These are phyloP conservation scores for Eospalax fontanierii DNA, from an alignment of 2,797 vertebrate genomes.

Conservation along the genomic window DNA sequence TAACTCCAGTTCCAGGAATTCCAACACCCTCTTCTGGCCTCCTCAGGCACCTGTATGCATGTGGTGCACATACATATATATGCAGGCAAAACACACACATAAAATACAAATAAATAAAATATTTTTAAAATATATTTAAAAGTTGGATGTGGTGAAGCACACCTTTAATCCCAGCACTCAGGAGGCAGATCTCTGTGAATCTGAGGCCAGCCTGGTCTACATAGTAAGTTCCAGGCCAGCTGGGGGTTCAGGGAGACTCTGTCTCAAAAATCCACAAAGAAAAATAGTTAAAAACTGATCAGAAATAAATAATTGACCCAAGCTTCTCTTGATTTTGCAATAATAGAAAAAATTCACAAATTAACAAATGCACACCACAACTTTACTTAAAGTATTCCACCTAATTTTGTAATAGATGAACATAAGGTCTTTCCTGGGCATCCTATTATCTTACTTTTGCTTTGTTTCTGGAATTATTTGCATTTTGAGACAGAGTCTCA, in stretches of 20 bases:
- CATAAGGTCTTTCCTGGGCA: too few species aligned
- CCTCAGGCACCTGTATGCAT: too few species aligned
- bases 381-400: constrained; percentile 67
- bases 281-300: too few species aligned
- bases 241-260: too few species aligned
- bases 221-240: too few species aligned
- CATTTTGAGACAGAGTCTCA: neutral
- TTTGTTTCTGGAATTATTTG: neutral
- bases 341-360: neutral
- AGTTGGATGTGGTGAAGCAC: too few species aligned
- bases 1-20: neutral
- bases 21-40: neutral
- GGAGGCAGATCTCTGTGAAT: too few species aligned
- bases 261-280: too few species aligned
- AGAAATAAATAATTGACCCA: too few species aligned
- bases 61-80: neutral
- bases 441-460: neutral
- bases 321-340: neutral
- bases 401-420: too few species aligned
- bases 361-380: neutral
- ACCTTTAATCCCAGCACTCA: too few species aligned
- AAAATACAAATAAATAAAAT: neutral
- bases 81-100: neutral
- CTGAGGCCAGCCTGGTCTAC: too few species aligned
- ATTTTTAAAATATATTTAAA: neutral